These are phyloP conservation scores for Bothrops jararaca DNA, from an alignment of 2,113 vertebrate species.

Conservation along the genomic window DNA sequence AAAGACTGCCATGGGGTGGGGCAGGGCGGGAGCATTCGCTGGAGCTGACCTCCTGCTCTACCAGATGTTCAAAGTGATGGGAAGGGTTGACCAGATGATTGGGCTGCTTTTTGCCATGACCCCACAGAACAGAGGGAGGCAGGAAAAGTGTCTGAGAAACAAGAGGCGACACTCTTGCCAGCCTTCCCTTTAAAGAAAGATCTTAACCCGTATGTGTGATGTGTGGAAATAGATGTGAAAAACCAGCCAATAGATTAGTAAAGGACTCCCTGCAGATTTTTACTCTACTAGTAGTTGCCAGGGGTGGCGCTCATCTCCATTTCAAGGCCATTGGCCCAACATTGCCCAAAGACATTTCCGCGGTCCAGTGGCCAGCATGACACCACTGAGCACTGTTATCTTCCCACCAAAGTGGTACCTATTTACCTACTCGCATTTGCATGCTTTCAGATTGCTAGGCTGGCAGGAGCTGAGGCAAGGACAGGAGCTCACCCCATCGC, in stretches of 20 bases:
- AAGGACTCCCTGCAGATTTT: no score
- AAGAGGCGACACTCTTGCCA: neutral
- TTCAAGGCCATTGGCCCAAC: no score
- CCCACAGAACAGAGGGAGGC: conserved; percentile 20
- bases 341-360: no score
- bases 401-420: no score
- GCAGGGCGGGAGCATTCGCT: neutral
- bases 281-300: no score
- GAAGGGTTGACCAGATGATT: neutral
- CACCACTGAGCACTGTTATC: no score
- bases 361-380: no score
- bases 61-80: neutral
- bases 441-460: no score
- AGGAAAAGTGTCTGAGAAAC: neutral
- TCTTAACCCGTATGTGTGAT: neutral
- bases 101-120: conserved; percentile 14
- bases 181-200: neutral
- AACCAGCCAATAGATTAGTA: neutral
- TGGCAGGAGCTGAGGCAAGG: no score
- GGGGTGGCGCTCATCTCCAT: no score
- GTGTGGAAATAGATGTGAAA: neutral
- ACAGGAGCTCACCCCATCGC: no score
- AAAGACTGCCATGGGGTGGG: neutral
- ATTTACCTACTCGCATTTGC: no score
- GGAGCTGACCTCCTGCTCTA: neutral